A percentile compares a stretch with the other conserved stretches of the same genome.
Conservation (phyloP, 2,888 invertebrate species). For the Agonopterix arenella region DNA sequence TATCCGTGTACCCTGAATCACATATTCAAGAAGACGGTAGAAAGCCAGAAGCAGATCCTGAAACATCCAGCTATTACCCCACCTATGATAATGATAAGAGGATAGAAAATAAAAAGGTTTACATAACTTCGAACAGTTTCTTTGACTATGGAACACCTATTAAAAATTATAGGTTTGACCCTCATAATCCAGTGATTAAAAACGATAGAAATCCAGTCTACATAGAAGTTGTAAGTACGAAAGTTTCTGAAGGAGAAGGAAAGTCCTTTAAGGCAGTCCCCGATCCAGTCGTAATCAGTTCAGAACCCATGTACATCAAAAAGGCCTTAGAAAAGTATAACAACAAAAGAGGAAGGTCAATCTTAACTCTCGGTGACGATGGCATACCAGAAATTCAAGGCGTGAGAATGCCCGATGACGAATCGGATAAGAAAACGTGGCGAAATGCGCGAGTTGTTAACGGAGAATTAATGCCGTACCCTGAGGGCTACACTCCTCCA, state of each 20-base stretch:
- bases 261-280: constrained; percentile 74
- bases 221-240: constrained; percentile 67
- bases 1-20: constrained; percentile 67
- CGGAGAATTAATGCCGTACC: constrained; percentile 86
- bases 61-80: constrained; percentile 63
- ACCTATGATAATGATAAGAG: constrained; percentile 64
- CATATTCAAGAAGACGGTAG: constrained; percentile 64
- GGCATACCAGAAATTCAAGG: constrained; percentile 90
- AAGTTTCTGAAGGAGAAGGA: constrained; percentile 64
- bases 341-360: constrained; percentile 80
- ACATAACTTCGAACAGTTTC: constrained; percentile 66
- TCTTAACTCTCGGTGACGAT: constrained; percentile 80
- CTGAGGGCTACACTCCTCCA: constrained; percentile 81
- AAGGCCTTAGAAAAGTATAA: constrained; percentile 59
- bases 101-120: constrained; percentile 64
- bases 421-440: constrained; percentile 89
- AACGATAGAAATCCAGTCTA: constrained; percentile 77
- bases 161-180: constrained; percentile 64
- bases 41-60: constrained; percentile 53
- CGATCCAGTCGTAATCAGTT: constrained; percentile 81
- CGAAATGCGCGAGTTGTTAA: constrained; percentile 93
- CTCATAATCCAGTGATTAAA: constrained; percentile 67
- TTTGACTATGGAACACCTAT: constrained; percentile 61
- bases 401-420: constrained; percentile 89
- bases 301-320: constrained; percentile 79